These are phyloP conservation scores for Incurvaria masculella DNA, from an alignment of 2,888 invertebrate species.

Conservation along the genomic window DNA sequence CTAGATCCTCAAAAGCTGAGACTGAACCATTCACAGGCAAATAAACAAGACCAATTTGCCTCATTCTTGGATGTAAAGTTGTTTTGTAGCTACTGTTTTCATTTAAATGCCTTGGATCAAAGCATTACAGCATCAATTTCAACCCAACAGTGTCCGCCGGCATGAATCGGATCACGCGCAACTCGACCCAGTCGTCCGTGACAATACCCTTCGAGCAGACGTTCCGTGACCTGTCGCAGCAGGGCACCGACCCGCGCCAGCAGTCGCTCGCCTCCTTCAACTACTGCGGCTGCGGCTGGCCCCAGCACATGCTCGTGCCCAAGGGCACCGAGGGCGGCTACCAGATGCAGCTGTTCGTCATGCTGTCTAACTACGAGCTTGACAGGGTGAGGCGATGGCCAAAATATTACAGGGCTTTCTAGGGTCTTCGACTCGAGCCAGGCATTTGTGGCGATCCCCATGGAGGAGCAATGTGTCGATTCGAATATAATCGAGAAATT, in stretches of 20 bases:
- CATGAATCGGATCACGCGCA: conserved; percentile 51
- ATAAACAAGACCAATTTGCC: too few species aligned
- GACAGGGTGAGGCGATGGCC: conserved; percentile 32
- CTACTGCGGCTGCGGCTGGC: conserved; percentile 64
- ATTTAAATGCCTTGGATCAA: too few species aligned
- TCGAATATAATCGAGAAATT: too few species aligned
- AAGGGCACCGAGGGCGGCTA: conserved; percentile 43
- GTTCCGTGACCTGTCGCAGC: conserved; percentile 49
- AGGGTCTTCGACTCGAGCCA: not conserved
- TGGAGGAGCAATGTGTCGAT: not conserved
- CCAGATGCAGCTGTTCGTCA: conserved; percentile 40
- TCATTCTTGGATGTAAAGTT: too few species aligned
- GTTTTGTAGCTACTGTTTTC: too few species aligned
- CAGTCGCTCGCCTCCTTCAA: conserved; percentile 37
- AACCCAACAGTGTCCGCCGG: conserved; percentile 62
- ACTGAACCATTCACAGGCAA: too few species aligned
- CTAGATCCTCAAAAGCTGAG: too few species aligned
- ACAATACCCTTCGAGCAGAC: conserved; percentile 59
- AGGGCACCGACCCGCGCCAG: conserved; percentile 25
- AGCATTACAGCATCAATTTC: too few species aligned
- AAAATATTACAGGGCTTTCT: not conserved
- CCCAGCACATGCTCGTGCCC: conserved; percentile 57
- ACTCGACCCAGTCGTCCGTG: conserved; percentile 57
- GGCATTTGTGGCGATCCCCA: not conserved
- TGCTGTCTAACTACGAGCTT: conserved; percentile 48